A percentile compares a stretch with the other conserved stretches of the same genome.
These are phyloP conservation scores for Linurgus olivaceus DNA, from an alignment of 2,797 vertebrate species.

Conservation along the genomic window DNA sequence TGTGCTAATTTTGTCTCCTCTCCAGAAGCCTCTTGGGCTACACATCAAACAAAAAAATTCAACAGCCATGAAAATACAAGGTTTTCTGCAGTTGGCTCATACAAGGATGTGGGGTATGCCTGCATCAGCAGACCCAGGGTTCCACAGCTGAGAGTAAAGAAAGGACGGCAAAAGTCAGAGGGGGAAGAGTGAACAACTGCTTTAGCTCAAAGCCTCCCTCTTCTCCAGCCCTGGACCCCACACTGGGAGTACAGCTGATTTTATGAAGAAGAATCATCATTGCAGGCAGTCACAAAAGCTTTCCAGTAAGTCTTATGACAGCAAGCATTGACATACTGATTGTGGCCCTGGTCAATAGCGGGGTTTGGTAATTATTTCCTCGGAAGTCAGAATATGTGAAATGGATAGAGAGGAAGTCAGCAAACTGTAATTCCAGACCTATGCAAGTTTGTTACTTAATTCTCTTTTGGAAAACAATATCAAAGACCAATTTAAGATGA, in stretches of 20 bases:
- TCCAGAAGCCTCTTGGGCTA: background rate
- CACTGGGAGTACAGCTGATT: background rate
- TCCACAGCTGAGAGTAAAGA: background rate
- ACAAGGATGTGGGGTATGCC: background rate
- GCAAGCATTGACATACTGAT: background rate
- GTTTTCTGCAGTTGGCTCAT: background rate
- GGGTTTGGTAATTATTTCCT: background rate
- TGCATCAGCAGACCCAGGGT: background rate
- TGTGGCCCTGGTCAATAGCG: background rate
- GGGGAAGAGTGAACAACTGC: background rate
- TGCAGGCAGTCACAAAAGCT: background rate
- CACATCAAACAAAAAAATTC: background rate
- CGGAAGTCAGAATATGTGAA: background rate
- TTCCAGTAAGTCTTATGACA: background rate
- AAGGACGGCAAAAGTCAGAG: background rate
- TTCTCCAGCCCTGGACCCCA: too few species aligned
- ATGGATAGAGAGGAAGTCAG: background rate
- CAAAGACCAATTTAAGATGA: background rate
- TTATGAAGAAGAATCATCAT: background rate
- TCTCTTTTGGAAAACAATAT: background rate
- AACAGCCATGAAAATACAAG: background rate
- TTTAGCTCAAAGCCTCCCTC: background rate
- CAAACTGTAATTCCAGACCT: constrained; percentile 20
- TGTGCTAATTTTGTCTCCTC: background rate
- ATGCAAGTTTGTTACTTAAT: background rate